Base-by-base conservation (phyloP, 2,888 invertebrate genomes). In the Rhorus exstirpatorius region DNA sequence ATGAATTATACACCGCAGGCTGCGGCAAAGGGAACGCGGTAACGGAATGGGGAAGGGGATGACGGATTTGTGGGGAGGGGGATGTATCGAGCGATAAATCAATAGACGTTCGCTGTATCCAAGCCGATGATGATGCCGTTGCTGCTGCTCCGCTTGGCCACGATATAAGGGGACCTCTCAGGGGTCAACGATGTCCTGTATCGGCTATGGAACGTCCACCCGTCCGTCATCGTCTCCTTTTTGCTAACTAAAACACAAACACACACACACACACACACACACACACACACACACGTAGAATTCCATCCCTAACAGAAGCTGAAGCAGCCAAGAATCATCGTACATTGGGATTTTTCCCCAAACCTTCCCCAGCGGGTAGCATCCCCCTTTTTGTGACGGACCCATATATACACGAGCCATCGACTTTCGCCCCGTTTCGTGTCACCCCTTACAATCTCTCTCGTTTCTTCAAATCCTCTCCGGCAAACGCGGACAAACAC, bases 11-110 rank as follows among this genome's bases (percentile, higher is more conserved):
- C 61, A 44, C 44, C 19, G 49, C 49, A 21, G 6, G 49, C 38
- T 35, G 21, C 17, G 55, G 19, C 61, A 46, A 61, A 60, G 53
- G 65, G 78, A 31, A 51, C 41, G 26, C 58, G 44, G 35, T 24
- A 14, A 35, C 21, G 21, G 68, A 17, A 44, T 26, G 53, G 41
- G 26, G 51, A 31, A 71, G 53, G 35, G 49, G 38, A 71, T 46
- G 41, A 51, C 41, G 65, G 26, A 65, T 61, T 21, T 21, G 51
- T 60, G 55, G 60, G 44, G 53, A 49, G 49, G 31, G 60, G 41
- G 51, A 68, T 55, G 53, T 68, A 85, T 84, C 79, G 76, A 65
- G 68, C 55, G 74, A 86, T 84, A 83, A 86, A 86, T 86, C 86
- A 86, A 83, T 84, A 82, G 72, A 67, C 77, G 79, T 67, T 76